Evolutionary conservation across 2,113 vertebrate genomes (phyloP), one percentile per base, ranked within the genome.

Genomic region (Arvicanthis niloticus): DNA sequence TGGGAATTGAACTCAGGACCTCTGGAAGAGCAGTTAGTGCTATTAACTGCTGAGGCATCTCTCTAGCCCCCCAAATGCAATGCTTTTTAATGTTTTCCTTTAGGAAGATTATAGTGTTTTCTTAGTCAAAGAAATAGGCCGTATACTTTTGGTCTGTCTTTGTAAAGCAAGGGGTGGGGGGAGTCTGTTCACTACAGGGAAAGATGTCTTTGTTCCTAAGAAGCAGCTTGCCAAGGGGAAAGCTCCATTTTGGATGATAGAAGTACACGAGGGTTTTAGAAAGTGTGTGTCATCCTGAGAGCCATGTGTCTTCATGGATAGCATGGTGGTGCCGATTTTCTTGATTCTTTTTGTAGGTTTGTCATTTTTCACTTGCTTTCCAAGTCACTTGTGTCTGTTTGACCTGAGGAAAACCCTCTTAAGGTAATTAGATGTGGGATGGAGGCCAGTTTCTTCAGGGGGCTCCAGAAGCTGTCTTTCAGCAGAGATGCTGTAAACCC

Each of bases 361-460:
- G 58, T 97, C 65, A 40, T 91, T 96, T 91, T 96, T 95, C 72
- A 91, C 93, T 91, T 94, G 78, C 53, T 84, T 96, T 94, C 62
- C 1, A 15, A 89, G 51, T 94, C 91, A 89, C 2, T 89, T 96
- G 40, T 96, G 70, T 95, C 90, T 96, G 72, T 91, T 86, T 95
- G 88, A 80, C 81, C 81, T 89, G 76, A 94, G 96, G 87, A 77
- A 93, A 88, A 96, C 53, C 6, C 11, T 70, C 94, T 95, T 89
- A 89, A 78, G 93, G 81, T 93, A 51, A 37, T 58, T 62, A 40
- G 22, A 8, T 48, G 21, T 85, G 40, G 58, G 15, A 19, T 77
- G 60, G 65, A 76, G 70, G 29, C 42, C 56, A 90, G 58, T 93
- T 92, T 93, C 84, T 95, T 87, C 40, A 42, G 67, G 65, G 34